phyloP scores from a whole-genome alignment of 2,888 invertebrate species.

The Hypercompe scribonia region DNA sequence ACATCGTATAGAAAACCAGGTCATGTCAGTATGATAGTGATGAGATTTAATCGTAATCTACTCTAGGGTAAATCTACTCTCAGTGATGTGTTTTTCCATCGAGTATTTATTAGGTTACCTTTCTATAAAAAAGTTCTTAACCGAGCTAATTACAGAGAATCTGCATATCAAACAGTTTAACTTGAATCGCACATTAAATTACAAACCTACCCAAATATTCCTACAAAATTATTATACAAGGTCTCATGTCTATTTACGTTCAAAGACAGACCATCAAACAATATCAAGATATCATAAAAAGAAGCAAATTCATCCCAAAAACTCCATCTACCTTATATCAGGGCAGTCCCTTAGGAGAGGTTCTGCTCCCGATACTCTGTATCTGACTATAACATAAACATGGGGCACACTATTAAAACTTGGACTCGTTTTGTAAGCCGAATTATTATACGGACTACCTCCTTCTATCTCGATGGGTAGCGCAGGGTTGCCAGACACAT shows the following conservation, averaged over 20 bases:
- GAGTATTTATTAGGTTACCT: no score
- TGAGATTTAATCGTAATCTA: background rate
- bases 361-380: conserved; percentile 66
- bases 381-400: conserved; percentile 81
- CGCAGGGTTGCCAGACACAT: conserved; percentile 78
- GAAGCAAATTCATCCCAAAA: conserved; percentile 36
- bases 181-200: background rate
- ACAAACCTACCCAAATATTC: background rate
- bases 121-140: background rate
- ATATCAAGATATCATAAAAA: conserved; percentile 34
- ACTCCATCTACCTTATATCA: conserved; percentile 49
- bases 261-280: conserved; percentile 15
- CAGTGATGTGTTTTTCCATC: no score
- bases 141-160: background rate
- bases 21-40: background rate
- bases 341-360: conserved; percentile 59
- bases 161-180: background rate
- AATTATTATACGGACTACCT: conserved; percentile 86
- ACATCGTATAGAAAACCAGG: no score
- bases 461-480: conserved; percentile 73
- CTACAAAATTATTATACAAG: background rate
- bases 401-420: conserved; percentile 85
- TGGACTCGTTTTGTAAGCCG: conserved; percentile 85
- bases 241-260: background rate
- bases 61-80: background rate